Evolutionary conservation across 2,113 vertebrate genomes (phyloP), one percentile per base, ranked within the genome.

Genomic region (Hemicordylus capensis): DNA sequence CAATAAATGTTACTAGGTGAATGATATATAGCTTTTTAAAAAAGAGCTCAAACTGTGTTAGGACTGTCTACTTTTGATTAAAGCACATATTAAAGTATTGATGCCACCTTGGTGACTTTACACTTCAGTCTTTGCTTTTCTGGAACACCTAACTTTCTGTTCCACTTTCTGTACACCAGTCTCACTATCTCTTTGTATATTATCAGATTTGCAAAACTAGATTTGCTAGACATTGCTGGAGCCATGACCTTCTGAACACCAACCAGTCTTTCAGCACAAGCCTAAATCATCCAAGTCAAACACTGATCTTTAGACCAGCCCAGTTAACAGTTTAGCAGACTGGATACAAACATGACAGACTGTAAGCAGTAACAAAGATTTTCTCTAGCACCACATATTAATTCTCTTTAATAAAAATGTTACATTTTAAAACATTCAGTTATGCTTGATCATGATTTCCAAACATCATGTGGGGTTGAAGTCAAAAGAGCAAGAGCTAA

Each of bases 1-100:
- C 87, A 83, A 75, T 46, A 84, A 87, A 85, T 82, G 11, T 42
- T 78, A 46, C 42, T 76, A 77, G 42, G 58, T 81, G 63, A 37
- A 34, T 75, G 69, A 63, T 86, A 89, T 85, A 64, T 86, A 83
- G 54, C 84, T 89, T 81, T 76, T 76, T 56, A n/a, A n/a, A n/a
- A n/a, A n/a, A n/a, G n/a, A n/a, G 15, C 20, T 76, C 75, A 48
- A 84, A 74, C 63, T 48, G 69, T 24, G 31, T 90, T n/a, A 1
- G 26, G 70, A 83, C 22, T 74, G 44, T 37, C 56, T 83, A 80
- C 86, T 91, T 83, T 66, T 86, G 59, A 81, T 31, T 46, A 24
- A n/a, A 24, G 24, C 26, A 73, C 10, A 31, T 28, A 73, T 73
- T 73, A 48, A 73, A 73, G 42, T 42, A 73, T 31, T 14, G 69